Evolutionary conservation across 1,140 invertebrate species (phyloP), one percentile per base, ranked within the genome.

Genomic region (Phymastichus coffea): DNA sequence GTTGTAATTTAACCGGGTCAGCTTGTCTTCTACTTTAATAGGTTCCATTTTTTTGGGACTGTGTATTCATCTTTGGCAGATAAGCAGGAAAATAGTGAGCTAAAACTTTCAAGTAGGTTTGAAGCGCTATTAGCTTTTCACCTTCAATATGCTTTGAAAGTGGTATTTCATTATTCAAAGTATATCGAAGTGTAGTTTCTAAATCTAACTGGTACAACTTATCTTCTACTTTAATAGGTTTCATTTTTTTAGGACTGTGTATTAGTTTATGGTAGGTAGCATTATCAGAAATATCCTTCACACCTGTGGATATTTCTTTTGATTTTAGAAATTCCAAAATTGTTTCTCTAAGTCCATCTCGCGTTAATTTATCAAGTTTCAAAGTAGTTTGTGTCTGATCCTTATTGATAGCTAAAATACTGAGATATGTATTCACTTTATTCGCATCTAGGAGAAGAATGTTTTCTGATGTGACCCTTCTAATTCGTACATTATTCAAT

Each of bases 1-100:
- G n/a, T n/a, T n/a, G n/a, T n/a, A n/a, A n/a, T 98, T 95, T 51
- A 86, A 82, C 79, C 94, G 91, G 72, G 89, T 93, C 1, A 94
- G 80, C 9, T 78, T 67, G 69, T 88, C 85, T 55, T 3, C 19
- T 28, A 17, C 4, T 6, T 15, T 23, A 3, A 3, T 41, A 57
- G 38, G 63, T 58, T 59, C 33, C 40, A 68, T 70, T 58, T 68
- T 2, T 19, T 15, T 48, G 23, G 46, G 26, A 4, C 20, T 88
- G 89, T 4, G 80, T 71, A 54, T 81, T 83, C 14, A 89, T 85
- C 63, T 84, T 83, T n/a, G 75, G 68, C 49, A 86, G 82, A 30
- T 62, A 25, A 38, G 87, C 82, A 35, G 92, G 92, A 71, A 93
- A 94, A 75, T 88, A 88, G 66, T 85, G 83, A 10, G 81, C 80